A percentile compares a stretch with the other conserved stretches of the same genome.
Evolutionary conservation across 1,140 invertebrate species (phyloP).

Genomic region (Chrysoperla carnea): DNA sequence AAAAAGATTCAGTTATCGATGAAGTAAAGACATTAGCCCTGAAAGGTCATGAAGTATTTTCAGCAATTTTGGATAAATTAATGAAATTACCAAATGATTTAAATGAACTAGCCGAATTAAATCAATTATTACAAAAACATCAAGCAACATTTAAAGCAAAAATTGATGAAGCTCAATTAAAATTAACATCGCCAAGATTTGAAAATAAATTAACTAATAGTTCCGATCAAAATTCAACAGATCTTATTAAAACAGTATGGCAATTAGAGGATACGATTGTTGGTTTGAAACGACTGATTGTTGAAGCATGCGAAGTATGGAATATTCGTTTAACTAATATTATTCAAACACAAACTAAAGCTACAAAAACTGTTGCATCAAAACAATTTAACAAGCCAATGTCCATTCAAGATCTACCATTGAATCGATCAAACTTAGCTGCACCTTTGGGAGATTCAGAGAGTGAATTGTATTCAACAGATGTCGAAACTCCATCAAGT

Average conservation of each 20-base stretch:
- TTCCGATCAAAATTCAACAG: constrained; percentile 15
- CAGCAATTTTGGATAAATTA: constrained; percentile 38
- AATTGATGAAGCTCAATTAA: constrained; percentile 56
- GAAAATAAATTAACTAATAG: constrained; percentile 27
- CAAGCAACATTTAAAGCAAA: constrained; percentile 49
- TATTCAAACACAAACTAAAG: constrained; percentile 6
- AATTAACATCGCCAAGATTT: constrained; percentile 41
- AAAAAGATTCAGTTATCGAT: constrained; percentile 36
- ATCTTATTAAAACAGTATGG: constrained; percentile 24
- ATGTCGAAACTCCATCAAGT: constrained; percentile 20
- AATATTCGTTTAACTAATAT: constrained; percentile 32
- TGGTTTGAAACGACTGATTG: constrained; percentile 39
- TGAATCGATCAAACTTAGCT: neutral
- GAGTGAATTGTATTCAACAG: constrained; percentile 22
- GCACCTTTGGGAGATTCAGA: constrained; percentile 18
- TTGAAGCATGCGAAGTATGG: constrained; percentile 45
- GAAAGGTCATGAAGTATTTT: constrained; percentile 54
- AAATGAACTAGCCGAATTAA: constrained; percentile 26
- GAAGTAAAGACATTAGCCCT: constrained; percentile 46
- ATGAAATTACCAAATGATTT: constrained; percentile 24
- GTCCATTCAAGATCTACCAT: neutral
- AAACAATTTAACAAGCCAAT: neutral
- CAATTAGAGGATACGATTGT: constrained; percentile 43
- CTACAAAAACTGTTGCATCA: neutral
- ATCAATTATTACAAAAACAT: constrained; percentile 41